These are phyloP conservation scores for Acrossocheilus fasciatus DNA, from an alignment of 2,797 vertebrate species.

Conservation along the genomic window DNA sequence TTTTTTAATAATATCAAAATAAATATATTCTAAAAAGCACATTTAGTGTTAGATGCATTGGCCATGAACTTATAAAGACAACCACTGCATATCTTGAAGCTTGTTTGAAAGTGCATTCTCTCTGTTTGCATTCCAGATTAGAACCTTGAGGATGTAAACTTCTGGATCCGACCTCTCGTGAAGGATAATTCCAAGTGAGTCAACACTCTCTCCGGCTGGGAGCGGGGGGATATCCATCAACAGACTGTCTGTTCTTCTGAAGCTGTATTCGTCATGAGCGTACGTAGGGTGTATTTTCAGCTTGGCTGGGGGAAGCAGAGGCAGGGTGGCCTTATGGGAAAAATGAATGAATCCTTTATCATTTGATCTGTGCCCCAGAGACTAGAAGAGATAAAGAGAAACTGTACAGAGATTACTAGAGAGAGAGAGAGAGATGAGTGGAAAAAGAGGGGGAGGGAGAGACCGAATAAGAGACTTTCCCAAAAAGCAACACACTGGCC, in stretches of 20 bases:
- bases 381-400: slow-evolving; percentile 20
- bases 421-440: slow-evolving; percentile 7
- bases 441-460: background rate
- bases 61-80: background rate
- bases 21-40: background rate
- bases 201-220: background rate
- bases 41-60: background rate
- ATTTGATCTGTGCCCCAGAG: slow-evolving; percentile 40
- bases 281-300: slow-evolving; percentile 30
- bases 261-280: slow-evolving; percentile 1
- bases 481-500: slow-evolving; percentile 29
- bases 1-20: background rate
- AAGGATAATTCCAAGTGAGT: slow-evolving; percentile 31
- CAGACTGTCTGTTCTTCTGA: slow-evolving; percentile 22
- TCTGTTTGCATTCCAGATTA: slow-evolving; percentile 16
- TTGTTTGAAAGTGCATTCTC: background rate
- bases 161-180: background rate
- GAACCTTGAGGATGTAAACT: background rate
- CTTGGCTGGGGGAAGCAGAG: slow-evolving; percentile 23
- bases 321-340: background rate
- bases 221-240: slow-evolving; percentile 39
- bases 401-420: slow-evolving; percentile 14
- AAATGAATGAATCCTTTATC: slow-evolving; percentile 30
- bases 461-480: slow-evolving; percentile 30
- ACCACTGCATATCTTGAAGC: background rate